Conservation (phyloP, 2,797 vertebrate species). For the Premnoplex brunnescens region DNA sequence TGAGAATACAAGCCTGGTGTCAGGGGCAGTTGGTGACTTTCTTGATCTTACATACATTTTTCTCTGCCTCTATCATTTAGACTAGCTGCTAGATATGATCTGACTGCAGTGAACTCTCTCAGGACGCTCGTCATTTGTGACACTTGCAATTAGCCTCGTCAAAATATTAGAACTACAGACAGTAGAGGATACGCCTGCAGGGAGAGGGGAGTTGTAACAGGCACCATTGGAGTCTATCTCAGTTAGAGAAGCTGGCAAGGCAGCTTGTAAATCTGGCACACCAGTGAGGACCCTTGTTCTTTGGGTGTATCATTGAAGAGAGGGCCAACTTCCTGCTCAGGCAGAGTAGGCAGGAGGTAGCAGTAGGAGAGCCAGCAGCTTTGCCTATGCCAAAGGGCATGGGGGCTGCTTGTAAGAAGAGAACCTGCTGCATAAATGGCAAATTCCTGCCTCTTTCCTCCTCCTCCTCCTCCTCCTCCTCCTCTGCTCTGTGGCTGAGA, state of each 20-base stretch:
- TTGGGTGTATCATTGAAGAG: not conserved
- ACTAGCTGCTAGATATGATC: not conserved
- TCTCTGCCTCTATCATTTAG: not conserved
- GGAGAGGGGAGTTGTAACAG: fast-evolving
- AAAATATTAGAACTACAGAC: not conserved
- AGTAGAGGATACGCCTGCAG: not conserved
- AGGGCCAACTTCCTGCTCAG: not conserved
- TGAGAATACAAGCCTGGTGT: not conserved
- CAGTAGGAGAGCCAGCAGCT: not conserved
- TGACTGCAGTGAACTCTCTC: not conserved
- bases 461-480: not conserved
- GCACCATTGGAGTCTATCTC: not conserved
- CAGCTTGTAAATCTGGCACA: not conserved
- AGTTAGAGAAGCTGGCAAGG: not conserved
- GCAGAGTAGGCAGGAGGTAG: not conserved
- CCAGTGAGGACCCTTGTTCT: not conserved
- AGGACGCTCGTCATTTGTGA: not conserved
- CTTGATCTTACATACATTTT: not conserved
- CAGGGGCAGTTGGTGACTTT: not conserved
- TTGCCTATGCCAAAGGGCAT: slow-evolving; percentile 3
- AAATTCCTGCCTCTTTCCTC: not conserved
- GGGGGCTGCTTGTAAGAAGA: slow-evolving; percentile 10
- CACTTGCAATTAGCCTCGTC: not conserved
- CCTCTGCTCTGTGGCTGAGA: not conserved
- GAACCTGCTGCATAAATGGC: not conserved